Evolutionary conservation across 2,113 vertebrate genomes (phyloP), one percentile per base, ranked within the genome.

Genomic region (Caranx melampygus): DNA sequence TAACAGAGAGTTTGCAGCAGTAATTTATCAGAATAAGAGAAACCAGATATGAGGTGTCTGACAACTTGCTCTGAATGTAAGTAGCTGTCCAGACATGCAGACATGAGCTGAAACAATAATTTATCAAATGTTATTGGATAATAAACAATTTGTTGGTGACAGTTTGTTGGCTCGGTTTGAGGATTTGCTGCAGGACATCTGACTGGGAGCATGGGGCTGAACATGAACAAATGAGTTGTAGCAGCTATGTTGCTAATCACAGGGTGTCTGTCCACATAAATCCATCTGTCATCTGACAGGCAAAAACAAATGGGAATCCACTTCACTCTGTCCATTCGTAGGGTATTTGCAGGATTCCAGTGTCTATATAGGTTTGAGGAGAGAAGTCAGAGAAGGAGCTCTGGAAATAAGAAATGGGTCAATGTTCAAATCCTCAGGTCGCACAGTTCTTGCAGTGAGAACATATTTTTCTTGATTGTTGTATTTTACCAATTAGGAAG

Each of bases 1-100:
- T 26, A 26, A 26, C 26, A 75, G 35, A 62, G 45, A 26, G 40
- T 67, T 21, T 40, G 40, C 31, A 21, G 55, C 59, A 64, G 44
- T 37, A 67, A 35, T 69, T 57, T 34, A 33, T 67, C 62, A 75
- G 47, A 81, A 65, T 21, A 51, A 31, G 21, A 16, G 16, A 9
- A 75, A 40, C 6, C 33, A 21, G 51, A 63, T 34, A 70, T 12
- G 51, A 2, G 42, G 16, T 0, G 54, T 49, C 34, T 15, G 31
- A 58, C 4, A 71, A 79, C 42, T 52, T 52, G 42, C 16, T 69
- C 37, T 55, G 67, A 83, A 82, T 67, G 73, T 55, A 69, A 75
- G 58, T 54, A 40, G 40, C 58, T 58, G 64, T 67, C 51, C 31
- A 63, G 33, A 59, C 35, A 75, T 4, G 26, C 47, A 35, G 60